Conservation (phyloP, 2,113 vertebrate species). For the Tychaedon coryphoeus region DNA sequence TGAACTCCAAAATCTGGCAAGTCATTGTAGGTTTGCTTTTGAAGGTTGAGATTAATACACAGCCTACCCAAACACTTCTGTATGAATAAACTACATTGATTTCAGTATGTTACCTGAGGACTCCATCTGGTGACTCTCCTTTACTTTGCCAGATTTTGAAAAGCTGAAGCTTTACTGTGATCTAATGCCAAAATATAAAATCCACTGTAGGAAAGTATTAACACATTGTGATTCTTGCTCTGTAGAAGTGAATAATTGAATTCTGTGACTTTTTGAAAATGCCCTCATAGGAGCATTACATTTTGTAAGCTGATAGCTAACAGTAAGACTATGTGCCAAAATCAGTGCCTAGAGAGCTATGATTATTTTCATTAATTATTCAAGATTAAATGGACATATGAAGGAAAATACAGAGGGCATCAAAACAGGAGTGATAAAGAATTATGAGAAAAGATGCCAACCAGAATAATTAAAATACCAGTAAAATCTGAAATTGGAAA, state of each 20-base stretch:
- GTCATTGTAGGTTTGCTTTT: not conserved
- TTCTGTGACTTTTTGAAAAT: slow-evolving; percentile 20
- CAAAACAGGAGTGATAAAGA: not conserved
- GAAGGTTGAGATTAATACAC: slow-evolving; percentile 46
- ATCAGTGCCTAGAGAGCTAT: not conserved
- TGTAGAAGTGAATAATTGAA: slow-evolving; percentile 27
- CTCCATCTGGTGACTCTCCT: slow-evolving; percentile 49
- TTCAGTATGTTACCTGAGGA: slow-evolving; percentile 61
- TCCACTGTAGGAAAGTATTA: slow-evolving; percentile 27
- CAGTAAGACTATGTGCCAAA: not conserved
- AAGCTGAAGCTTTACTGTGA: slow-evolving; percentile 32
- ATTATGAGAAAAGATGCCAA: not conserved
- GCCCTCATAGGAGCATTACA: not conserved
- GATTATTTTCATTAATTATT: slow-evolving; percentile 27
- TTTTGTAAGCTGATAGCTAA: not conserved
- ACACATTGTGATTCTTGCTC: not conserved
- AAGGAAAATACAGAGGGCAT: not conserved
- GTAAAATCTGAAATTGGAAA: not conserved
- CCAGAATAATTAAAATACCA: not conserved
- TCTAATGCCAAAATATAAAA: slow-evolving; percentile 57
- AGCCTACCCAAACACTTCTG: slow-evolving; percentile 31
- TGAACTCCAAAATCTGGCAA: slow-evolving; percentile 43
- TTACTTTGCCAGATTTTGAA: slow-evolving; percentile 52
- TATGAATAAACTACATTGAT: slow-evolving; percentile 54
- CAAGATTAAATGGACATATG: slow-evolving; percentile 3